These are phyloP conservation scores for Melanerpes aurifrons DNA, from an alignment of 2,113 vertebrate genomes.

Conservation along the genomic window DNA sequence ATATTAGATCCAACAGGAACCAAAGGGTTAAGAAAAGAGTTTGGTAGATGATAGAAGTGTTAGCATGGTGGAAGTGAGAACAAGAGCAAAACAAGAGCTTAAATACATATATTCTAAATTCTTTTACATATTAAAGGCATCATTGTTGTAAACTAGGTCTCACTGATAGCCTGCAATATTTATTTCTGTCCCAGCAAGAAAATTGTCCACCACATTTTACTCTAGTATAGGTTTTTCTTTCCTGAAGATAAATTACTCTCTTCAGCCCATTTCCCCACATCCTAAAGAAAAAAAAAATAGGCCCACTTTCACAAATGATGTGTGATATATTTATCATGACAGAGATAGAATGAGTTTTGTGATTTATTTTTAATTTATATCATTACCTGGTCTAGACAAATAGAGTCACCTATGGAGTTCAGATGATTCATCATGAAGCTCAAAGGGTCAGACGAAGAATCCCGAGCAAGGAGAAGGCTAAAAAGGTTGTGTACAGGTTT, in stretches of 20 bases:
- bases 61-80: not conserved
- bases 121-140: not conserved
- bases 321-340: not conserved
- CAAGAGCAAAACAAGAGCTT: not conserved
- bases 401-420: constrained; percentile 78
- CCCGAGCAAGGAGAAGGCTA: constrained; percentile 74
- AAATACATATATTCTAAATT: not conserved
- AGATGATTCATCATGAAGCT: constrained; percentile 87
- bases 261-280: not conserved
- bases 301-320: not conserved
- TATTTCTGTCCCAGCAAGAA: not conserved
- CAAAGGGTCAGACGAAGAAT: constrained; percentile 79
- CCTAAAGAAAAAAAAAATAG: not conserved
- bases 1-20: not conserved
- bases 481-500: constrained; percentile 63
- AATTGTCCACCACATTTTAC: not conserved
- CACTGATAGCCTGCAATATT: not conserved
- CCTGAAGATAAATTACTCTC: not conserved
- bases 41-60: not conserved
- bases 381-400: constrained; percentile 80
- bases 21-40: not conserved
- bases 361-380: not conserved
- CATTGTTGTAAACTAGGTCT: not conserved
- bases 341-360: not conserved
- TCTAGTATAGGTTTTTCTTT: not conserved